These are phyloP conservation scores for Pseudoips prasinana DNA, from an alignment of 2,888 invertebrate genomes.

Conservation along the genomic window DNA sequence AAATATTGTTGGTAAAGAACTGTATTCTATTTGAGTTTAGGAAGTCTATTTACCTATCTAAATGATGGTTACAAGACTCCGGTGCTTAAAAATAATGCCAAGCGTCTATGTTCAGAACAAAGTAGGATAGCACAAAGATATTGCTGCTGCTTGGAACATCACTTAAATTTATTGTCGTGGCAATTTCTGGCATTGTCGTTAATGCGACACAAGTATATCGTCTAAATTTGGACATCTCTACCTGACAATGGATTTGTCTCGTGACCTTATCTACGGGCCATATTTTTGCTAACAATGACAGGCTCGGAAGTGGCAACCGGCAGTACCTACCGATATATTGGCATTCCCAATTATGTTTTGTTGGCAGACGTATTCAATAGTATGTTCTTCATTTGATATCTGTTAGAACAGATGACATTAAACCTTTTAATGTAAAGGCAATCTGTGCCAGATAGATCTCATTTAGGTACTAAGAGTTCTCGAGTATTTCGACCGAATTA, in stretches of 20 bases:
- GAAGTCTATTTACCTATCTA: too few species aligned
- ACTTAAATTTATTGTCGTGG: background rate
- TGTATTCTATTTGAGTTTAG: too few species aligned
- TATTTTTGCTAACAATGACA: slow-evolving; percentile 30
- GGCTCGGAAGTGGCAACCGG: slow-evolving; percentile 34
- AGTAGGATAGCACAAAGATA: too few species aligned
- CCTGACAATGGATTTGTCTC: slow-evolving; percentile 27
- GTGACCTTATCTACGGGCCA: slow-evolving; percentile 27
- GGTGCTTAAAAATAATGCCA: too few species aligned
- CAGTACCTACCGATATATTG: slow-evolving; percentile 29
- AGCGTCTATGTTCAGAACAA: too few species aligned
- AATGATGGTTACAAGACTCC: too few species aligned
- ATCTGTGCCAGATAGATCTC: slow-evolving; percentile 1
- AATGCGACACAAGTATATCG: slow-evolving; percentile 18
- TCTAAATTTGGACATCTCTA: slow-evolving; percentile 25
- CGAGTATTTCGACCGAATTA: too few species aligned
- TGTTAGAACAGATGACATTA: slow-evolving; percentile 16
- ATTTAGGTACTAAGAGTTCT: slow-evolving; percentile 1
- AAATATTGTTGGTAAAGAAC: too few species aligned
- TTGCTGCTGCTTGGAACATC: too few species aligned
- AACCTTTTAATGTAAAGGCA: slow-evolving; percentile 11
- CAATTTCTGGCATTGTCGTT: slow-evolving; percentile 22
- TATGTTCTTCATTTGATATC: slow-evolving; percentile 12
- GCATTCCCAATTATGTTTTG: slow-evolving; percentile 36
- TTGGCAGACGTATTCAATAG: slow-evolving; percentile 31